These are phyloP conservation scores for Drosophila ezoana DNA, from an alignment of 2,888 invertebrate species.

Conservation along the genomic window DNA sequence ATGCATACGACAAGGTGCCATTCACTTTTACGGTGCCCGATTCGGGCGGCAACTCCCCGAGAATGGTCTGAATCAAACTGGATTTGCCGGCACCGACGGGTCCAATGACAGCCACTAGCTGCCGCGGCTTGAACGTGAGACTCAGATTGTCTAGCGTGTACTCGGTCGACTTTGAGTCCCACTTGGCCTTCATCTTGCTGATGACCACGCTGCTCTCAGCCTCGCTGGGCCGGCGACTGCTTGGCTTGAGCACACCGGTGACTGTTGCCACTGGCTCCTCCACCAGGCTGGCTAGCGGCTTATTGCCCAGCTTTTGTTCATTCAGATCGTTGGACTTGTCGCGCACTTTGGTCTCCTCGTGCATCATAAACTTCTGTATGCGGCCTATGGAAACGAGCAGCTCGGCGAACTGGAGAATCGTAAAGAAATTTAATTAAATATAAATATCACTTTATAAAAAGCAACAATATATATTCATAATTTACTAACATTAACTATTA, in stretches of 20 bases:
- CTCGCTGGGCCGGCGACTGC: constrained; percentile 61
- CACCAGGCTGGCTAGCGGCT: constrained; percentile 51
- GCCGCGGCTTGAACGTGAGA: constrained; percentile 88
- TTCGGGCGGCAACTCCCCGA: constrained; percentile 86
- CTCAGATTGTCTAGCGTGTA: constrained; percentile 89
- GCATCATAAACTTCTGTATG: constrained; percentile 87
- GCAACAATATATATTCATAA: background rate
- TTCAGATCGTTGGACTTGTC: constrained; percentile 78
- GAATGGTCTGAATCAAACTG: constrained; percentile 86
- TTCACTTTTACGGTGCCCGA: constrained; percentile 87
- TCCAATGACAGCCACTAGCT: constrained; percentile 89
- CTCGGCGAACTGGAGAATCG: constrained; percentile 86
- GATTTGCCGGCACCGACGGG: constrained; percentile 90
- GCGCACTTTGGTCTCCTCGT: constrained; percentile 86
- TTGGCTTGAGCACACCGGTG: constrained; percentile 72
- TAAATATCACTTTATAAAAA: background rate
- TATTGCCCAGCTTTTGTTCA: constrained; percentile 56
- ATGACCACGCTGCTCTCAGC: constrained; percentile 86
- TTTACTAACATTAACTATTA: too few relatives aligned
- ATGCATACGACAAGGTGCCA: constrained; percentile 89
- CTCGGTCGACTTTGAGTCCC: constrained; percentile 87
- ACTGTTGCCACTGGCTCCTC: constrained; percentile 62
- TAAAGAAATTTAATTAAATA: background rate
- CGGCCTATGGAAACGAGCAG: constrained; percentile 87
- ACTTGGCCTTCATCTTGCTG: constrained; percentile 89